phyloP scores from a whole-genome alignment of 2,797 vertebrate genomes.

The Mormyrops boulengeri region DNA sequence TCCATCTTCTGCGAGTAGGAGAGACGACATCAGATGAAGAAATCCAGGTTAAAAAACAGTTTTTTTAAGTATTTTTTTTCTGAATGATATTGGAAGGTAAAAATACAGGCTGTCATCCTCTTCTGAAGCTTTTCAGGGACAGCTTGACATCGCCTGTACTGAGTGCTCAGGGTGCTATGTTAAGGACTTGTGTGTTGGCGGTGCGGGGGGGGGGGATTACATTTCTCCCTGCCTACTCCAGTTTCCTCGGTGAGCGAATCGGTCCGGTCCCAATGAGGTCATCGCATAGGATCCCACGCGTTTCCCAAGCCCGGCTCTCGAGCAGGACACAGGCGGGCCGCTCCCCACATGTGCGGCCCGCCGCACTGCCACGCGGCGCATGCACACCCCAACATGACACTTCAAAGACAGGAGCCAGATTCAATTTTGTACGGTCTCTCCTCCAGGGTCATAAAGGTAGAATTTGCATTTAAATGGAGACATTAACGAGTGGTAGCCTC shows the following conservation, averaged over 20 bases:
- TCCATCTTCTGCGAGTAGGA: not conserved
- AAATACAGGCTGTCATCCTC: not conserved
- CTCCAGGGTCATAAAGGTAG: constrained; percentile 16
- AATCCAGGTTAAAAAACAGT: not conserved
- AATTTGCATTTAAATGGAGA: constrained; percentile 42
- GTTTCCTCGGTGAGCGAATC: not conserved
- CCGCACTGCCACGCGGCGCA: not conserved
- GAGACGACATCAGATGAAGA: not conserved
- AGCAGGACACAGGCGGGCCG: not conserved
- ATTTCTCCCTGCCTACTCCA: not conserved
- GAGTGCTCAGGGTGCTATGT: not conserved
- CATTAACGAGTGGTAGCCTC: constrained; percentile 24
- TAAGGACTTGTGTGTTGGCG: not conserved
- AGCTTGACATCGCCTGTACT: not conserved
- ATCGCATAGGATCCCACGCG: not conserved
- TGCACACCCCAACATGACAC: not conserved
- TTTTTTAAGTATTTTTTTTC: not conserved
- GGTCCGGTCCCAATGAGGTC: not conserved
- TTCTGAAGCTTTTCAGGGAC: not conserved
- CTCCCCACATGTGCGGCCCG: not conserved
- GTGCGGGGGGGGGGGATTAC: not conserved
- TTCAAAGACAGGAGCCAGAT: not conserved
- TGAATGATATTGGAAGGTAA: constrained; percentile 4
- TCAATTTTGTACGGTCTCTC: constrained; percentile 17
- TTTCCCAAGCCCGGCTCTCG: not conserved